Conservation (phyloP, 2,113 vertebrate genomes). For the Peromyscus californicus region DNA sequence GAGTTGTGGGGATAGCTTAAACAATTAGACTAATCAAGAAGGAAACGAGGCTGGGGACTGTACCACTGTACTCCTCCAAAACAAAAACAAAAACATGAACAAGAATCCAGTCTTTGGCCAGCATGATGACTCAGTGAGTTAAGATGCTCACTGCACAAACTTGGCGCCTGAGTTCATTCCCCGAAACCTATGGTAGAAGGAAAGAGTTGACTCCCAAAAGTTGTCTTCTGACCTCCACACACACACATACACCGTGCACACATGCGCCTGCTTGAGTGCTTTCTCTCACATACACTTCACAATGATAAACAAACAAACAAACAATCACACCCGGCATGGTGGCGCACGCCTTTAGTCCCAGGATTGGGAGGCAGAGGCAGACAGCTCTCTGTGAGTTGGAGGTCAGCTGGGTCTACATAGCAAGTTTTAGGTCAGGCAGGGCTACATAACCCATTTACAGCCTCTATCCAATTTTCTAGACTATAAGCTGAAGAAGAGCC, state of each 20-base stretch:
- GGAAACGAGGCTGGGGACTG: not conserved
- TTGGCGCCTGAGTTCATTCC: not conserved
- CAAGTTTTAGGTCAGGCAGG: not conserved
- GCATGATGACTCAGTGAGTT: not conserved
- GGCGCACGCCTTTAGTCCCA: not conserved
- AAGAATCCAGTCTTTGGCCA: not conserved
- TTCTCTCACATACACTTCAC: not conserved
- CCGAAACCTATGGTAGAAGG: not conserved
- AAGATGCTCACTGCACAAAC: not conserved
- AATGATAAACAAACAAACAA: not conserved
- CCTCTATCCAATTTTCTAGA: slow-evolving; percentile 2
- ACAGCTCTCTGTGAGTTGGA: not conserved
- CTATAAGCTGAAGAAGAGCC: not conserved
- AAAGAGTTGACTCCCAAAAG: not conserved
- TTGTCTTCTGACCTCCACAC: not conserved
- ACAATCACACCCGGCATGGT: not conserved
- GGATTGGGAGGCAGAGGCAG: not conserved
- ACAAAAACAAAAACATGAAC: not conserved
- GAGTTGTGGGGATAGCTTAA: not conserved
- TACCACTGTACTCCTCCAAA: not conserved
- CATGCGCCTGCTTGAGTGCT: not conserved
- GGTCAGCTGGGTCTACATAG: not conserved
- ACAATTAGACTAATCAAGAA: slow-evolving; percentile 11
- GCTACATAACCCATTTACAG: not conserved
- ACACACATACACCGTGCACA: not conserved